Conservation (phyloP, 2,888 invertebrate genomes). For the Prionchulus punctatus region DNA sequence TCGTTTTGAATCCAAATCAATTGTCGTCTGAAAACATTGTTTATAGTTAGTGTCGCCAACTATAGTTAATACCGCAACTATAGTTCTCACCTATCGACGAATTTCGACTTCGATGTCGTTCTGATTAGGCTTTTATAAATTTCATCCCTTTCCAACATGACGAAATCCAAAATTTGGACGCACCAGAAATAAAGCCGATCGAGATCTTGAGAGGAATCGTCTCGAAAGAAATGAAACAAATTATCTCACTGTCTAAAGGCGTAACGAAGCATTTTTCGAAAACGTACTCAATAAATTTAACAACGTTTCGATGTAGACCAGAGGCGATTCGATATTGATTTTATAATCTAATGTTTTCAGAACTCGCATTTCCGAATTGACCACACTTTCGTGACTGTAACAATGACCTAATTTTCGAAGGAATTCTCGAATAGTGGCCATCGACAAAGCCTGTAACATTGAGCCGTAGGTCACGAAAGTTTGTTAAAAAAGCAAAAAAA, state of each 20-base stretch:
- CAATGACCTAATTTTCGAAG: conserved; percentile 31
- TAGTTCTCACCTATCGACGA: neutral
- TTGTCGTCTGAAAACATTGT: conserved; percentile 1
- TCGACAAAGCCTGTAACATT: conserved; percentile 28
- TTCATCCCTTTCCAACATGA: neutral
- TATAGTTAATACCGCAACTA: neutral
- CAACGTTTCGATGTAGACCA: conserved; percentile 30
- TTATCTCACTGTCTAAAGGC: too few relatives aligned
- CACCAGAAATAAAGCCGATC: neutral
- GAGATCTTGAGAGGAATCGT: too few relatives aligned
- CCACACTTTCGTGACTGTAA: conserved; percentile 32
- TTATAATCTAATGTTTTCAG: conserved; percentile 31
- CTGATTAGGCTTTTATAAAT: neutral
- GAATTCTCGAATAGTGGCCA: conserved; percentile 23
- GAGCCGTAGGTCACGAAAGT: neutral
- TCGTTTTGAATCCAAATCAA: neutral
- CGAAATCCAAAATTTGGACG: neutral
- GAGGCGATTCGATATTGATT: conserved; percentile 24
- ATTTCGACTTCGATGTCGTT: neutral
- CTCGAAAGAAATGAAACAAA: too few relatives aligned
- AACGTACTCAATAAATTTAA: conserved; percentile 20
- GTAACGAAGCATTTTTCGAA: too few relatives aligned
- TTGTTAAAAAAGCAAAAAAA: neutral
- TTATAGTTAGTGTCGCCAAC: neutral
- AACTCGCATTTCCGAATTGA: conserved; percentile 36